Percentiles rank a stretch among this genome's conserved stretches.
Evolutionary conservation across 2,113 vertebrate genomes (phyloP).

Genomic region (Nettapus auritus): DNA sequence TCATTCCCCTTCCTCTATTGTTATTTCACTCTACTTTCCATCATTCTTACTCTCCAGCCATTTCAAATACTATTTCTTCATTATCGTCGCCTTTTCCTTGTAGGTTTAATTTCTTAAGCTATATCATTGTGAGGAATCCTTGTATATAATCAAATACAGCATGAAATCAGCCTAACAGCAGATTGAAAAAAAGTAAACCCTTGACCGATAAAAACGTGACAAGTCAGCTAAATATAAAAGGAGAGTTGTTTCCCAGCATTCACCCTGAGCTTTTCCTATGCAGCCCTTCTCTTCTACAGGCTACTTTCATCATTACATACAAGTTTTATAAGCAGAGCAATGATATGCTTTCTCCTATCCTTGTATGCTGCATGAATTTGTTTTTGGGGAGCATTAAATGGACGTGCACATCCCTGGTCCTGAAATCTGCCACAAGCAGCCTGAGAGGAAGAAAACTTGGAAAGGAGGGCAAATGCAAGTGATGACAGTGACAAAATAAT

Average conservation of each 20-base stretch:
- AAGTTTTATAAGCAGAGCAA: background rate
- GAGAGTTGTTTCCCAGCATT: background rate
- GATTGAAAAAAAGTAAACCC: conserved; percentile 12
- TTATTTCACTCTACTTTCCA: background rate
- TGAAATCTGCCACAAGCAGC: background rate
- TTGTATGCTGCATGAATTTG: background rate
- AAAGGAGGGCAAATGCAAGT: background rate
- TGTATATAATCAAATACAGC: background rate
- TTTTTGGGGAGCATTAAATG: background rate
- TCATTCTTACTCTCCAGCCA: background rate
- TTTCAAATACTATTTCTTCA: background rate
- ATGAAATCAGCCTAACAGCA: background rate
- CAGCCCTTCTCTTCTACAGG: background rate
- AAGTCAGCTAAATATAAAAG: background rate
- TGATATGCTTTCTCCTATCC: background rate
- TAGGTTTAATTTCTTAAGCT: background rate
- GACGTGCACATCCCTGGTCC: background rate
- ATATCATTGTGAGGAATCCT: background rate
- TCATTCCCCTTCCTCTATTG: background rate
- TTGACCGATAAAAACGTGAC: background rate
- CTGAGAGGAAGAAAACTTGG: background rate
- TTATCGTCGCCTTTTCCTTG: background rate
- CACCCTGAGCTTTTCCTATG: background rate
- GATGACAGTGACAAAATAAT: background rate
- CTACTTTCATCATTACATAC: background rate